phyloP scores from a whole-genome alignment of 1,140 invertebrate genomes.

The Centruroides vittatus region DNA sequence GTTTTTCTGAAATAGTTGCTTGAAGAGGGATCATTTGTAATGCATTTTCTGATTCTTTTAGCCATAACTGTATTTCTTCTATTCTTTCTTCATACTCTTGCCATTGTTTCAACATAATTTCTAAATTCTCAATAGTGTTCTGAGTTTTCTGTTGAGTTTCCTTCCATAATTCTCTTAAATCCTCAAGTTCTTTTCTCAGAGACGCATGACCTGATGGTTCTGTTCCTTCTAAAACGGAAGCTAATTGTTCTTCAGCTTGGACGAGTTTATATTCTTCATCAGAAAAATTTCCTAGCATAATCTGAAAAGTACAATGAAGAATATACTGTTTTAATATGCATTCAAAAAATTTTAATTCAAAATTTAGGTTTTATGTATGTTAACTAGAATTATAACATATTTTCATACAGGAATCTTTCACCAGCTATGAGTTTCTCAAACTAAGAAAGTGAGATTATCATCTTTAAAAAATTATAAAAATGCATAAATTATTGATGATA shows the following conservation, averaged over 20 bases:
- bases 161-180: constrained; percentile 44
- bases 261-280: constrained; percentile 74
- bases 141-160: constrained; percentile 20
- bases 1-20: constrained; percentile 63
- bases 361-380: too few species aligned
- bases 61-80: constrained; percentile 72
- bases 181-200: constrained; percentile 40
- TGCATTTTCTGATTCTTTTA: constrained; percentile 71
- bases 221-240: constrained; percentile 81
- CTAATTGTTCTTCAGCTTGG: constrained; percentile 59
- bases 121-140: constrained; percentile 56
- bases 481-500: too few species aligned
- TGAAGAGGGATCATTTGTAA: constrained; percentile 80
- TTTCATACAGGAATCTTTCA: too few species aligned
- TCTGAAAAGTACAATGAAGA: constrained; percentile 31
- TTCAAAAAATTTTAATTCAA: too few species aligned
- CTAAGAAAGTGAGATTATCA: too few species aligned
- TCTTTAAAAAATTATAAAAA: too few species aligned
- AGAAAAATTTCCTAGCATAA: constrained; percentile 55
- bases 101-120: constrained; percentile 76
- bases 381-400: too few species aligned
- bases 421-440: too few species aligned
- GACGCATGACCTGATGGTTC: constrained; percentile 68
- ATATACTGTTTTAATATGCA: not conserved
- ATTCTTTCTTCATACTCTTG: constrained; percentile 76